Evolutionary conservation across 2,888 invertebrate genomes (phyloP), one percentile per base, ranked within the genome.

Genomic region (Pandemis corylana): DNA sequence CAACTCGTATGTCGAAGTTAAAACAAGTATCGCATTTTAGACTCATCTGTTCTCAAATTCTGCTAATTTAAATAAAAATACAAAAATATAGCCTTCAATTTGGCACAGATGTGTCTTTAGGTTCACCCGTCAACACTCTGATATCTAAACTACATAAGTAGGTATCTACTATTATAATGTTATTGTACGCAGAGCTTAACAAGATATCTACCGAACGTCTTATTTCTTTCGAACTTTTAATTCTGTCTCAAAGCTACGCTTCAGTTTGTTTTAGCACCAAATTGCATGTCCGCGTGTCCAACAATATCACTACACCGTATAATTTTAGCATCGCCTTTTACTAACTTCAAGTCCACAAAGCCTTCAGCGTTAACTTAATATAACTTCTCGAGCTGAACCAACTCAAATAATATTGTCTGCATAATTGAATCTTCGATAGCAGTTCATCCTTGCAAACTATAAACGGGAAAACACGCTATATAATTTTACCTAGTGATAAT

Each of bases 261-360:
- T 3, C 12, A 13, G 64, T 12, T 46, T 10, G 6, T 46, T 64
- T 12, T 20, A 20, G 49, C 59, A 42, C 41, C 65, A 41, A 61
- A 61, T 61, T 51, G 51, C 66, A 41, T 51, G 61, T 42, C 56
- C 28, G 15, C 61, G 41, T 51, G 71, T 49, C 49, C 10, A 66
- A 41, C 44, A 71, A 67, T 72, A 65, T 61, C 66, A 49, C 71
- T 36, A 42, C 66, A 20, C 61, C 66, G 66, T 51, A 72, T 67
- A 67, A 61, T 67, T 67, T 67, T 72, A 72, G 51, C n/a, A 4
- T 20, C 66, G 41, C 66, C 61, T 61, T 72, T 72, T 66, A 61
- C 66, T 61, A 42, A 67, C 41, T 72, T 41, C 12, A 53, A 64
- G 44, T 71, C 64, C 53, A 53, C 70, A 71, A 61, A 61, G 66